Percentiles rank a stretch among this genome's conserved stretches.
These are phyloP conservation scores for Galendromus occidentalis DNA, from an alignment of 1,140 invertebrate genomes.

Conservation along the genomic window DNA sequence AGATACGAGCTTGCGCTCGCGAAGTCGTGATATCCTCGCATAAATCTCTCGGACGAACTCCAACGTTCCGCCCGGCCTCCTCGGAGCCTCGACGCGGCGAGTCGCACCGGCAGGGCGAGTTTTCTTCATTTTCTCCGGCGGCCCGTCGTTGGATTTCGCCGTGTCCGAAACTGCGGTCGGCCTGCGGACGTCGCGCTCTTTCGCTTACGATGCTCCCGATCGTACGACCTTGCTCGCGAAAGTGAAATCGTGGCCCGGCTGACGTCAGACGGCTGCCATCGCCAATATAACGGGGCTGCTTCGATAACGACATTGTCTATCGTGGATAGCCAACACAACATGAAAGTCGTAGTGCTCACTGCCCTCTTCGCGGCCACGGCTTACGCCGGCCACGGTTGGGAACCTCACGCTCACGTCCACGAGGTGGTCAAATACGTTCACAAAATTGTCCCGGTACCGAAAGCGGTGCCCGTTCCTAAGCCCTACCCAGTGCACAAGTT, in stretches of 20 bases:
- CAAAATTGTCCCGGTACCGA: background rate
- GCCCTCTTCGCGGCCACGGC: background rate
- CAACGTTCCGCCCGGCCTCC: too few relatives aligned
- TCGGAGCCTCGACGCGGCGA: too few relatives aligned
- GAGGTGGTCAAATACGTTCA: constrained; percentile 10
- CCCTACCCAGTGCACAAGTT: constrained; percentile 4
- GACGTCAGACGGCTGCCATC: background rate
- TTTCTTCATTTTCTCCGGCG: too few relatives aligned
- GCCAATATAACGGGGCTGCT: background rate
- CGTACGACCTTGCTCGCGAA: constrained; percentile 7
- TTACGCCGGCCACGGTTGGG: background rate
- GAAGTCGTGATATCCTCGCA: too few relatives aligned
- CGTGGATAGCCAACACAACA: background rate
- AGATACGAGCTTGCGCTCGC: too few relatives aligned
- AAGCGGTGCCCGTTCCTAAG: background rate
- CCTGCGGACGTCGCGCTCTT: too few relatives aligned
- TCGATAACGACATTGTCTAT: constrained; percentile 11
- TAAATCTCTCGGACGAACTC: too few relatives aligned
- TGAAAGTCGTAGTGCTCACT: constrained; percentile 9
- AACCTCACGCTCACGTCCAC: constrained; percentile 1
- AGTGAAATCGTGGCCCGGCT: background rate
- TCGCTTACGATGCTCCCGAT: constrained; percentile 2
- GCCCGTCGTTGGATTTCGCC: too few relatives aligned
- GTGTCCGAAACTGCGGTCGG: too few relatives aligned
- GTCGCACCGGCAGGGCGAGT: too few relatives aligned